phyloP scores from a whole-genome alignment of 2,113 vertebrate species.

The Protobothrops flavoviridis region DNA sequence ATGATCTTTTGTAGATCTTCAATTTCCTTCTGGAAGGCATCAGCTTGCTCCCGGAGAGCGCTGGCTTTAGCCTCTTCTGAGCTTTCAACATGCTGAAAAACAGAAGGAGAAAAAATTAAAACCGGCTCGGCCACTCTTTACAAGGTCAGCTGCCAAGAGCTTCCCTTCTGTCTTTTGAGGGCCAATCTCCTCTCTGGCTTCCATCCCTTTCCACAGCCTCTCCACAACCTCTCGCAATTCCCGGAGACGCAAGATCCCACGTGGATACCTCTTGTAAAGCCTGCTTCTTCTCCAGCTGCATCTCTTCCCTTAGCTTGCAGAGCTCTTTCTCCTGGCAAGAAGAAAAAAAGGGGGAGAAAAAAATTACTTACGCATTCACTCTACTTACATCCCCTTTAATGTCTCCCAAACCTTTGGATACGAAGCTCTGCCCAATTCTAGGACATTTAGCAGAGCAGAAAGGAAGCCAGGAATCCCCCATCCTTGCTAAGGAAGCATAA shows the following conservation, averaged over 20 bases:
- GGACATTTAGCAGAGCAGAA: background rate
- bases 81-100: constrained; percentile 46
- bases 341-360: background rate
- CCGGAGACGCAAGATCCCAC: background rate
- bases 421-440: background rate
- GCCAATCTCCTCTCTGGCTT: background rate
- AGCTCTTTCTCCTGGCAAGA: constrained; percentile 26
- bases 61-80: constrained; percentile 53
- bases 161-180: background rate
- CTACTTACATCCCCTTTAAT: no score
- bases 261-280: constrained; percentile 28
- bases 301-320: constrained; percentile 14
- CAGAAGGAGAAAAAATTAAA: background rate
- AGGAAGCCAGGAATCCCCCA: background rate
- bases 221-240: background rate
- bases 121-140: no score
- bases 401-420: background rate
- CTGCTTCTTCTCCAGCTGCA: constrained; percentile 13
- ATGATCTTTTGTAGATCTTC: constrained; percentile 53
- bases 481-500: background rate
- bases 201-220: background rate
- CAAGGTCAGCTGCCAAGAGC: no score
- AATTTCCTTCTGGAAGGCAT: constrained; percentile 43
- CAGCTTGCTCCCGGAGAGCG: constrained; percentile 61
- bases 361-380: background rate